phyloP scores from a whole-genome alignment of 2,888 invertebrate genomes.

The Actias luna region DNA sequence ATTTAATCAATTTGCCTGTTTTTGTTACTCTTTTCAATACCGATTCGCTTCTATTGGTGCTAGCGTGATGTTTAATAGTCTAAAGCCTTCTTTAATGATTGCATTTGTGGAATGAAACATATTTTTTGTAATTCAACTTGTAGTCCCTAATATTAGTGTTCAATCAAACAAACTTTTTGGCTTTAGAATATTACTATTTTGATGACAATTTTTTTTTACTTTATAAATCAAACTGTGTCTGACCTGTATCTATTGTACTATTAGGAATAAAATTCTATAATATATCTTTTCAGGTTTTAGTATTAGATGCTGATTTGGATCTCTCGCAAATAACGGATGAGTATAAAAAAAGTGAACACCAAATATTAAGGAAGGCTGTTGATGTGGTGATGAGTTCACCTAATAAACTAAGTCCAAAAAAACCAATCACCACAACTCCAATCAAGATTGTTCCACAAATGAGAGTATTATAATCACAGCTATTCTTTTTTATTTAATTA shows the following conservation, averaged over 20 bases:
- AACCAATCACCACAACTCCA: slow-evolving; percentile 64
- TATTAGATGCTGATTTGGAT: slow-evolving; percentile 85
- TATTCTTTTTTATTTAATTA: slow-evolving; percentile 17
- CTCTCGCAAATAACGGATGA: slow-evolving; percentile 84
- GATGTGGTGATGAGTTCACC: slow-evolving; percentile 77
- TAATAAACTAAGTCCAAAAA: slow-evolving; percentile 71
- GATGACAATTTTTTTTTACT: too few species aligned
- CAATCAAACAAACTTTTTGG: too few species aligned
- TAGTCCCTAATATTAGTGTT: too few species aligned
- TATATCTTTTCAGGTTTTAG: slow-evolving; percentile 77
- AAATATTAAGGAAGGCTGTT: slow-evolving; percentile 71
- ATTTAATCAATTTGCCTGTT: too few species aligned
- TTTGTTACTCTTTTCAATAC: too few species aligned
- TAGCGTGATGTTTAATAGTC: too few species aligned
- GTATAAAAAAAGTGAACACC: slow-evolving; percentile 83
- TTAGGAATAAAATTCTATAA: neutral
- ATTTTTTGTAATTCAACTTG: too few species aligned
- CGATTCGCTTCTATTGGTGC: too few species aligned
- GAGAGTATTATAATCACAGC: slow-evolving; percentile 55
- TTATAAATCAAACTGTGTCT: too few species aligned
- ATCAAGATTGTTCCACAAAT: slow-evolving; percentile 66
- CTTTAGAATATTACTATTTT: too few species aligned
- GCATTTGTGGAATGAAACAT: too few species aligned
- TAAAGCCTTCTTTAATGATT: too few species aligned
- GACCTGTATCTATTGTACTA: neutral